Conservation (phyloP, 2,888 invertebrate genomes). For the Xestia rhomboidea region DNA sequence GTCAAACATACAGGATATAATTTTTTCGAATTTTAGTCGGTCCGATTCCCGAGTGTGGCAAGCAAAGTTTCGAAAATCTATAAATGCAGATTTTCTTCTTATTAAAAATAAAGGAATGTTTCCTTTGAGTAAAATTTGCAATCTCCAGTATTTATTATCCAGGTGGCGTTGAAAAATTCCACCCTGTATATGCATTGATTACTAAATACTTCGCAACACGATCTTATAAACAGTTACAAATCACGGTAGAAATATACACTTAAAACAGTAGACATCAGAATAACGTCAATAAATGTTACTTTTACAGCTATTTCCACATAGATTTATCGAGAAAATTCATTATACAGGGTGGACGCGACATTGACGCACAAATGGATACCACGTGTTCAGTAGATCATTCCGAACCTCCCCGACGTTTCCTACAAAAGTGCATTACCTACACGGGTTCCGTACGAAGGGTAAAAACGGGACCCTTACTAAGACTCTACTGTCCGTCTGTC, state of each 20-base stretch:
- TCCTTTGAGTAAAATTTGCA: no score
- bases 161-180: no score
- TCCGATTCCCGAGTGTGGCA: no score
- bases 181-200: neutral
- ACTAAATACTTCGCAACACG: neutral
- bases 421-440: neutral
- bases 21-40: no score
- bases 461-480: no score
- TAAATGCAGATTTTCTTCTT: no score
- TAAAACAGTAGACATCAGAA: neutral
- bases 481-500: no score
- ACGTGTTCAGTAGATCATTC: neutral
- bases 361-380: neutral
- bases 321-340: slow-evolving; percentile 18
- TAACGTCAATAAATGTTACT: slow-evolving; percentile 2
- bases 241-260: neutral
- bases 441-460: neutral
- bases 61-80: no score
- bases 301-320: slow-evolving; percentile 15
- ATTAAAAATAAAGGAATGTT: no score
- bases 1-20: no score
- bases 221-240: slow-evolving; percentile 16
- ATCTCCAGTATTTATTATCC: no score
- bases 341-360: neutral
- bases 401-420: neutral